Base-by-base conservation (phyloP, 1,140 invertebrate genomes). In the Heliconius melpomene region DNA sequence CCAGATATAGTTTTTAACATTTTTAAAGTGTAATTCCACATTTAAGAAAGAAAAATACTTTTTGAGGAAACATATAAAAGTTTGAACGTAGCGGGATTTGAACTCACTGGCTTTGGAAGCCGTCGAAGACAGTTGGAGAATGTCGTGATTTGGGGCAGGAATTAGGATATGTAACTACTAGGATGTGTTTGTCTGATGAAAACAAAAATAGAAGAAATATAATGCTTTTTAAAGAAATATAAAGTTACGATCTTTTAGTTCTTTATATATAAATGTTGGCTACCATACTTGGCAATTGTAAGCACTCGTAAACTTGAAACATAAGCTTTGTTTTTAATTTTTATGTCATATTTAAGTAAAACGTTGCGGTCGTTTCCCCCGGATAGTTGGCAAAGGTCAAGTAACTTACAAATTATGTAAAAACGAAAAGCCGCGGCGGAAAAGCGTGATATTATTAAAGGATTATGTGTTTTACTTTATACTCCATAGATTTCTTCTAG, bases 251-350 rank as follows among this genome's bases (percentile, higher is more conserved):
- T n/a, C 0, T 29, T 66, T 9, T 26, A 9, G 13, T 29, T 57
- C n/a, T 57, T 3, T 26, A 57, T 57, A n/a, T 26, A 16, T 16
- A 26, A 8, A 26, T 66, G 13, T 66, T 29, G 60, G 60, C 60
- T 29, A 29, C 60, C 9, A 3, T 29, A 29, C 60, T 66, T 66
- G 60, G 60, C 60, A 23, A 23, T 26, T 66, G 23, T 29, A 29
- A 66, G 13, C 11, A 66, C 26, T 60, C 54, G 54, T 60, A 66
- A 66, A 29, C 23, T n/a, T 26, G 11, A 66, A 66, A 66, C 23
- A 29, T 66, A 66, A 13, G 60, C 60, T 66, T 66, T 66, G 60
- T 66, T 66, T 29, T 29, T 66, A 29, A 66, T 29, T 66, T 66
- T 66, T 66, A 29, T 66, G 5, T 66, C 9, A 66, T 66, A 29